Percentiles rank a stretch among this genome's conserved stretches.
Conservation (phyloP, 1,140 invertebrate genomes). For the Pseudomyrmex pallidus region DNA sequence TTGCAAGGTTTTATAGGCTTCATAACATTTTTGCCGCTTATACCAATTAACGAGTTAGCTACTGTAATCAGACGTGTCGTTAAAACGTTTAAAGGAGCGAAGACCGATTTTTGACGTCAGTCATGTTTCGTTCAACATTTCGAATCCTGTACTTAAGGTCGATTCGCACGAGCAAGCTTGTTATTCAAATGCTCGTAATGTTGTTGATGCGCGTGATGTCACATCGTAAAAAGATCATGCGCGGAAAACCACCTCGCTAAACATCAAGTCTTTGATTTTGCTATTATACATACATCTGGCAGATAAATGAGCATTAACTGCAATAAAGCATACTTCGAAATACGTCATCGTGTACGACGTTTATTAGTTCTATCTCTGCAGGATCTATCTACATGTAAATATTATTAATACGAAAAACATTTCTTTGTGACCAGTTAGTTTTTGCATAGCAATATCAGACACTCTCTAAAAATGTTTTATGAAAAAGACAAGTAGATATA, state of each 20-base stretch:
- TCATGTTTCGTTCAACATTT: constrained; percentile 13
- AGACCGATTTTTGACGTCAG: background rate
- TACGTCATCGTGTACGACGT: background rate
- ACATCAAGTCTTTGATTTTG: constrained; percentile 11
- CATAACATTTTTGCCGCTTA: constrained; percentile 16
- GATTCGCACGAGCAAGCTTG: constrained; percentile 26
- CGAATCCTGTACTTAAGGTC: constrained; percentile 29
- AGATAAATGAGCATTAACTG: constrained; percentile 6
- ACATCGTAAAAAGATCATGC: constrained; percentile 8
- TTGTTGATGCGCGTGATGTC: background rate
- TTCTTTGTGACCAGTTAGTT: background rate
- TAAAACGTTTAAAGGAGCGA: constrained; percentile 19
- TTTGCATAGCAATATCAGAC: background rate
- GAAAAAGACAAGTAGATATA: background rate
- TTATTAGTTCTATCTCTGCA: constrained; percentile 13
- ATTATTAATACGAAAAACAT: background rate
- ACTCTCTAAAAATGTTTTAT: background rate
- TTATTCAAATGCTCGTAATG: constrained; percentile 4
- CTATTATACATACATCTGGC: background rate
- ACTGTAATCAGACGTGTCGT: constrained; percentile 38
- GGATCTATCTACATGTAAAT: background rate
- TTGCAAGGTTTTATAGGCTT: background rate
- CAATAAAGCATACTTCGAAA: background rate
- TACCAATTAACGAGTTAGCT: constrained; percentile 48
- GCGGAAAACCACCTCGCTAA: constrained; percentile 11